These are phyloP conservation scores for Podiceps cristatus DNA, from an alignment of 2,113 vertebrate species.

Conservation along the genomic window DNA sequence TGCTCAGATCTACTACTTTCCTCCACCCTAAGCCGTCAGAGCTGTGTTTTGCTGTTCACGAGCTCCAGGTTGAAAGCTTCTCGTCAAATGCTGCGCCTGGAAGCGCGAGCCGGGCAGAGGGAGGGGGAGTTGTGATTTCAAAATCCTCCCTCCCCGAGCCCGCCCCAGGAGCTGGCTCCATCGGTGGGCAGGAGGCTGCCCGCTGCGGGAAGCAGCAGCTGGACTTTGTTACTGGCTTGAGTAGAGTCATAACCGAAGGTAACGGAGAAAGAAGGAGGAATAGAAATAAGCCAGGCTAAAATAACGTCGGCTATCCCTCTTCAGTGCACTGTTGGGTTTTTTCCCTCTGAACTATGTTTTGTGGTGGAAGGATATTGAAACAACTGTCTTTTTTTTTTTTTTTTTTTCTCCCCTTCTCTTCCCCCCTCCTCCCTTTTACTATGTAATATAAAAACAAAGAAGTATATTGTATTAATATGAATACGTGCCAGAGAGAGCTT, in stretches of 20 bases:
- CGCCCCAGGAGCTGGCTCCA: not conserved
- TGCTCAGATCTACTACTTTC: not conserved
- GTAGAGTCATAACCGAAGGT: not conserved
- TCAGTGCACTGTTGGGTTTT: not conserved
- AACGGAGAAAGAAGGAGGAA: not conserved
- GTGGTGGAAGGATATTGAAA: conserved; percentile 32
- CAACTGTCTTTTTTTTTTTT: not conserved
- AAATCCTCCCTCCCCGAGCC: not conserved
- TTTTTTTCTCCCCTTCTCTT: too few relatives aligned
- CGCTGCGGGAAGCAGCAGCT: not conserved
- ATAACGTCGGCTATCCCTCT: not conserved
- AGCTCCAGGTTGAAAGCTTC: not conserved
- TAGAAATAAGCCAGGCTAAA: not conserved
- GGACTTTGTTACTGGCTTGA: not conserved
- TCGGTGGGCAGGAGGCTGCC: not conserved
- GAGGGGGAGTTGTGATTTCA: not conserved
- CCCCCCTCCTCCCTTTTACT: not conserved
- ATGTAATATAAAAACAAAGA: conserved; percentile 63
- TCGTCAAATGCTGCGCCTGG: fast-evolving
- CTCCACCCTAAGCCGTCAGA: not conserved
- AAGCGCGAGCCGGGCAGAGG: fast-evolving
- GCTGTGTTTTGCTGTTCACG: fast-evolving
- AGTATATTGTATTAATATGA: conserved; percentile 73
- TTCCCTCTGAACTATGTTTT: not conserved
- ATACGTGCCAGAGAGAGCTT: conserved; percentile 59